Evolutionary conservation across 2,888 invertebrate species (phyloP).

Genomic region (Eremobia ochroleuca): DNA sequence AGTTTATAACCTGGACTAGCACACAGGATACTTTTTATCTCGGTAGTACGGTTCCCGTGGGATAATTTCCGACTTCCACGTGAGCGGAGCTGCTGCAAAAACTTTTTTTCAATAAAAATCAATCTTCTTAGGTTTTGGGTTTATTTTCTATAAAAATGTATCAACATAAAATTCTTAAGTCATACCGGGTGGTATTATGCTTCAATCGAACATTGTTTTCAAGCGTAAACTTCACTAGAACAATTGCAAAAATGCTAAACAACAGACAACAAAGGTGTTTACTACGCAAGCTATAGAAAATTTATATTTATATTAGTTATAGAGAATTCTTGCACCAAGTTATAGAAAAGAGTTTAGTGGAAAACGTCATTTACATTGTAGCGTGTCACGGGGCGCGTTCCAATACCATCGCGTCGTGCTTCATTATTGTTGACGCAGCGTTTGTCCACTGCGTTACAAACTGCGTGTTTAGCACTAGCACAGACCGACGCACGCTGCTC

Average conservation of each 20-base stretch:
- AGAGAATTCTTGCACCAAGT: conserved; percentile 32
- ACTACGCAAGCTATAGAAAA: conserved; percentile 39
- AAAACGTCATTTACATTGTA: conserved; percentile 32
- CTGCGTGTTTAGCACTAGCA: conserved; percentile 28
- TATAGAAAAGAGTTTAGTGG: conserved; percentile 33
- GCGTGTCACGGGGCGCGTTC: conserved; percentile 41
- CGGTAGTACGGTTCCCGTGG: background rate
- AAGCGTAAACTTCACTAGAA: conserved; percentile 1
- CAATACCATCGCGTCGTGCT: background rate
- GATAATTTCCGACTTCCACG: background rate
- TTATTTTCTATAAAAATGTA: background rate
- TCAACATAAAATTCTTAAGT: background rate
- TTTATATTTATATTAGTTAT: too few relatives aligned
- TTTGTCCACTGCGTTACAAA: conserved; percentile 29
- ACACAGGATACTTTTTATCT: background rate
- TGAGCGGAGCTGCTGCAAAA: background rate
- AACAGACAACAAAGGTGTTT: conserved; percentile 39
- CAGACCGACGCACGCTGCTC: background rate
- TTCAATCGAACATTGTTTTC: conserved; percentile 42
- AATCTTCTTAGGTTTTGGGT: background rate
- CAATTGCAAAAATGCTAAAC: conserved; percentile 28
- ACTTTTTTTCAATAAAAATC: background rate
- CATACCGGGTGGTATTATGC: conserved; percentile 4
- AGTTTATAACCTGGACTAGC: background rate
- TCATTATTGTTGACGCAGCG: conserved; percentile 1